Percentiles rank a stretch among this genome's conserved stretches.
phyloP scores from a whole-genome alignment of 2,797 vertebrate species.

The Poecilia gillii region DNA sequence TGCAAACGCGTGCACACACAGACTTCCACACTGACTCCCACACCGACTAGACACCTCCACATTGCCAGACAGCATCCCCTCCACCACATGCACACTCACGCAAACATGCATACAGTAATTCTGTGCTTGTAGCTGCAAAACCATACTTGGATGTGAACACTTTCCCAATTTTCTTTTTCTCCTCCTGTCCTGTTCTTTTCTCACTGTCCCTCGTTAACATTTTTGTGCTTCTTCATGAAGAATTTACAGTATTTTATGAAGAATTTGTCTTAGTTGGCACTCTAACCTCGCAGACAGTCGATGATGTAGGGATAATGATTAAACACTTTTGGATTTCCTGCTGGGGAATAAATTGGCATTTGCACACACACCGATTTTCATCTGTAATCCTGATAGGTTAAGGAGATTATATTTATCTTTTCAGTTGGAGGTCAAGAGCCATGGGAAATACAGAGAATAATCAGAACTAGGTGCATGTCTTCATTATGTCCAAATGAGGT shows the following conservation, averaged over 20 bases:
- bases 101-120: conserved; percentile 56
- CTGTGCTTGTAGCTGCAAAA: conserved; percentile 50
- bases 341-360: conserved; percentile 49
- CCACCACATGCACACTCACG: conserved; percentile 40
- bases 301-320: conserved; percentile 16
- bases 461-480: conserved; percentile 73
- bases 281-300: conserved; percentile 2
- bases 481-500: conserved; percentile 83
- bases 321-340: conserved; percentile 32
- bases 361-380: conserved; percentile 45
- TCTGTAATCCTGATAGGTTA: conserved; percentile 63
- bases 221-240: conserved; percentile 5
- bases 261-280: neutral
- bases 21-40: conserved; percentile 38
- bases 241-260: conserved; percentile 10
- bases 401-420: conserved; percentile 74
- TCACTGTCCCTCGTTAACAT: conserved; percentile 35
- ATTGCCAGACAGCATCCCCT: conserved; percentile 56
- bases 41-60: conserved; percentile 58
- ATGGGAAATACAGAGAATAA: conserved; percentile 68
- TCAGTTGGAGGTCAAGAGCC: conserved; percentile 67
- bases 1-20: conserved; percentile 67
- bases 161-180: conserved; percentile 15
- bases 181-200: conserved; percentile 12
- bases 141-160: conserved; percentile 34